Evolutionary conservation across 2,888 invertebrate species (phyloP), one percentile per base, ranked within the genome.

Genomic region (Latrodectus elegans): DNA sequence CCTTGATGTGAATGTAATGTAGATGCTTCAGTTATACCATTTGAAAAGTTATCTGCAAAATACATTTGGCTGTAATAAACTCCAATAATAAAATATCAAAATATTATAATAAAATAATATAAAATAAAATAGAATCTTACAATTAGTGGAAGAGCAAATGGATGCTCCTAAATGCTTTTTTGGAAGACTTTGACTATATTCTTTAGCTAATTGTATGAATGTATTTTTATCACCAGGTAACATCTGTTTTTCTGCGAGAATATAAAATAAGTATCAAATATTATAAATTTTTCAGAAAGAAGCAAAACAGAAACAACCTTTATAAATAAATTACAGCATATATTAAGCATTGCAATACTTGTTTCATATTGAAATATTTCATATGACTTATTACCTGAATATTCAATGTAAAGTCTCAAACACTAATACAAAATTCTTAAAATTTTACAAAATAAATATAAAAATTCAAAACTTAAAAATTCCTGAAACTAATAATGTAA

Each of bases 1-100:
- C 89, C 89, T 78, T 75, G 85, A 72, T 89, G 89, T 14, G 75
- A 49, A 68, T 89, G 86, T 12, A 89, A 38, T 26, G 49, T n/a
- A n/a, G 82, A 75, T 55, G 83, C 89, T 72, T 79, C 38, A 60
- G 75, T 64, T 53, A 86, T 76, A 11, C 89, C 89, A 79, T 71
- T 53, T 64, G 86, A 17, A 72, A 85, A 83, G 15, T 77, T 72
- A 83, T 85, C 89, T 89, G n/a, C 14, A 84, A 79, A 73, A 68
- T 68, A 4, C 12, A 68, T 17, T 12, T 12, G 12, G 11, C 12
- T 49, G 14, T 72, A 49, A 72, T 51, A 49, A 72, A 51, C 14
- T 12, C 6, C 6, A 49, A 73, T 53, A 55, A 26, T 49, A 51
- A 17, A 55, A 55, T 60, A 49, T 12, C 10, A 26, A 70, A 49